phyloP scores from a whole-genome alignment of 2,888 invertebrate genomes.

The Hetaerina titia region DNA sequence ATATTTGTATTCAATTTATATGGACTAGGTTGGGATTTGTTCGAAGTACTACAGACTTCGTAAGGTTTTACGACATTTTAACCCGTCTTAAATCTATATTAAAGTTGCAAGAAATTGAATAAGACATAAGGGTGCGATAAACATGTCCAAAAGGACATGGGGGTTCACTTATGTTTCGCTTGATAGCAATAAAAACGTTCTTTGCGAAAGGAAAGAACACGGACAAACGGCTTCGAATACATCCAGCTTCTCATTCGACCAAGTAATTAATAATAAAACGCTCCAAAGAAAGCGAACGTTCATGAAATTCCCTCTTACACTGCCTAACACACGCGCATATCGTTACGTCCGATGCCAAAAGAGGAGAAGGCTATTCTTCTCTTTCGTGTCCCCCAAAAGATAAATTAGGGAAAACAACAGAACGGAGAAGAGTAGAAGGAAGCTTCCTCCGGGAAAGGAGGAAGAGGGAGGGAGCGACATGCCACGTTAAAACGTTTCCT shows the following conservation, averaged over 20 bases:
- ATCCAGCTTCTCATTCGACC: slow-evolving; percentile 8
- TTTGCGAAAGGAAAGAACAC: background rate
- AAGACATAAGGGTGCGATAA: slow-evolving; percentile 28
- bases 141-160: slow-evolving; percentile 42
- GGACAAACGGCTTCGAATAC: slow-evolving; percentile 59
- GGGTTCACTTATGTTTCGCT: slow-evolving; percentile 22
- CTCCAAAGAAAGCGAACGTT: slow-evolving; percentile 36
- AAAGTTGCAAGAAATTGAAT: slow-evolving; percentile 24
- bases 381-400: slow-evolving; percentile 47
- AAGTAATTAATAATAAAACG: slow-evolving; percentile 59
- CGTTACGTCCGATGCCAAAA: slow-evolving; percentile 20
- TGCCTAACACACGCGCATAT: slow-evolving; percentile 5
- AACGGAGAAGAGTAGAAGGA: slow-evolving; percentile 2
- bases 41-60: background rate
- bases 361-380: slow-evolving; percentile 32
- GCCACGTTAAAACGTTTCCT: slow-evolving; percentile 39
- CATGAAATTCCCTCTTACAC: slow-evolving; percentile 38
- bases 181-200: slow-evolving; percentile 45
- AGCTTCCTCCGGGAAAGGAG: background rate
- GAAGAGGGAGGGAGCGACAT: background rate
- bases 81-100: slow-evolving; percentile 3
- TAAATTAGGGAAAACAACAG: slow-evolving; percentile 52
- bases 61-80: background rate
- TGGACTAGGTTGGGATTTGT: background rate
- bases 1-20: background rate